phyloP scores from a whole-genome alignment of 2,888 invertebrate species.

The Trimorus sp. region DNA sequence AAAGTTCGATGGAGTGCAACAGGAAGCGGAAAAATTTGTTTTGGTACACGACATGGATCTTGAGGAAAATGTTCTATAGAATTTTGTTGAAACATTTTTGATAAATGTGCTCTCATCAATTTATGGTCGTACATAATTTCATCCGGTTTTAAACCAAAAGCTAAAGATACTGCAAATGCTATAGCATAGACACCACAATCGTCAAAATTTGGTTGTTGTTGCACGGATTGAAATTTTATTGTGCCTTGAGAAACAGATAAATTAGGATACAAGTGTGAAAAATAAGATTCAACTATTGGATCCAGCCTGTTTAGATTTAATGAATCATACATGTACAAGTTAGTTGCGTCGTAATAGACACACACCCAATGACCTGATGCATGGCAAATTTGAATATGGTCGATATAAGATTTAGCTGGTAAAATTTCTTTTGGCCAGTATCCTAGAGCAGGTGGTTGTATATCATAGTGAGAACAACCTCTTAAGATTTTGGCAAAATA shows the following conservation, averaged over 20 bases:
- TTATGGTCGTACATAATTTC: neutral
- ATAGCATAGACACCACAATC: too few species aligned
- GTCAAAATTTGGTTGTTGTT: too few species aligned
- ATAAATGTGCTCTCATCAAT: too few species aligned
- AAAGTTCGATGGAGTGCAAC: neutral
- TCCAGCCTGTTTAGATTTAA: neutral
- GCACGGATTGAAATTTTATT: too few species aligned
- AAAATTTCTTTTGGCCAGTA: neutral
- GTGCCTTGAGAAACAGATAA: neutral
- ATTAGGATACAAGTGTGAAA: conserved; percentile 14
- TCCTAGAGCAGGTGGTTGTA: conserved; percentile 11
- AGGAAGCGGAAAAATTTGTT: neutral
- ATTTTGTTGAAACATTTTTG: too few species aligned
- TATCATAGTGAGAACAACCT: conserved; percentile 10
- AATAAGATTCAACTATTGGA: neutral
- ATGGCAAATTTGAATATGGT: conserved; percentile 10
- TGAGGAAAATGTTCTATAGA: too few species aligned
- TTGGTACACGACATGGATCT: neutral
- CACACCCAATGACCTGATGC: conserved; percentile 1
- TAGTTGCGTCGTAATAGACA: too few species aligned
- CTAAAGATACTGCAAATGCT: conserved; percentile 1
- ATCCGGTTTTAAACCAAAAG: conserved; percentile 1
- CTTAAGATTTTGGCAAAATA: conserved; percentile 2
- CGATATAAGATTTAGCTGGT: neutral
- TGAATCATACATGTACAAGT: too few species aligned